These are phyloP conservation scores for Tonatia bakeri DNA, from an alignment of 2,113 vertebrate genomes.

Conservation along the genomic window DNA sequence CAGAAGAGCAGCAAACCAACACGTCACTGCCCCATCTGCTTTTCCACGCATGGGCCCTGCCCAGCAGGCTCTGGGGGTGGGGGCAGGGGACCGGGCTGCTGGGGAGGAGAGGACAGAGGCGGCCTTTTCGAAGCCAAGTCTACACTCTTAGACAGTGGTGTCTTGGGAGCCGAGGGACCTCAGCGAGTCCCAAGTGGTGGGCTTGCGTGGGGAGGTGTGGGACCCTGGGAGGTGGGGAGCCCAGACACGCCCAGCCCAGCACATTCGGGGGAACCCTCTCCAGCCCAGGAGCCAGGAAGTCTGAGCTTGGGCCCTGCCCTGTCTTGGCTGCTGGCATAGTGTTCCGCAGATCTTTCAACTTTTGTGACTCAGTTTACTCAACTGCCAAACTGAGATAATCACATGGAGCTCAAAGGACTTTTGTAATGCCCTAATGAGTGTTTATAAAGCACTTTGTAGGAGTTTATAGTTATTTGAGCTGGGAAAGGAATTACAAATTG, in stretches of 20 bases:
- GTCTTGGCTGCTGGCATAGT: constrained; percentile 21
- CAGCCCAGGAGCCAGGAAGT: constrained; percentile 58
- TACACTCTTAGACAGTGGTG: background rate
- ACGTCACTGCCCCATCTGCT: background rate
- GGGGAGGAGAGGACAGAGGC: background rate
- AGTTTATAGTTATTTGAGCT: constrained; percentile 56
- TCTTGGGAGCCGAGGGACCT: background rate
- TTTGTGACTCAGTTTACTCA: constrained; percentile 75
- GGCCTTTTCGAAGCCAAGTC: background rate
- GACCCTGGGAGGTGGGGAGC: background rate
- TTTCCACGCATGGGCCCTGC: too few species aligned
- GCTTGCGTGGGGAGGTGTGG: background rate
- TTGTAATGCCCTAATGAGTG: constrained; percentile 63
- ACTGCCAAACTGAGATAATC: constrained; percentile 58
- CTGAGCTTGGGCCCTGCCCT: constrained; percentile 39
- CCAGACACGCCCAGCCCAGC: background rate
- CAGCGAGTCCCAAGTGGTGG: background rate
- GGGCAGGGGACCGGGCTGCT: background rate
- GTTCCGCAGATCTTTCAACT: constrained; percentile 68
- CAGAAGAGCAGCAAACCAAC: background rate
- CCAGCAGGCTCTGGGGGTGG: background rate
- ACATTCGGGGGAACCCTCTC: background rate
- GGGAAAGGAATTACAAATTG: constrained; percentile 59
- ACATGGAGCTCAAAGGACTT: constrained; percentile 48
- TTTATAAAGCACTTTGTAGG: constrained; percentile 57